These are phyloP conservation scores for Ophion costatus DNA, from an alignment of 2,888 invertebrate species.

Conservation along the genomic window DNA sequence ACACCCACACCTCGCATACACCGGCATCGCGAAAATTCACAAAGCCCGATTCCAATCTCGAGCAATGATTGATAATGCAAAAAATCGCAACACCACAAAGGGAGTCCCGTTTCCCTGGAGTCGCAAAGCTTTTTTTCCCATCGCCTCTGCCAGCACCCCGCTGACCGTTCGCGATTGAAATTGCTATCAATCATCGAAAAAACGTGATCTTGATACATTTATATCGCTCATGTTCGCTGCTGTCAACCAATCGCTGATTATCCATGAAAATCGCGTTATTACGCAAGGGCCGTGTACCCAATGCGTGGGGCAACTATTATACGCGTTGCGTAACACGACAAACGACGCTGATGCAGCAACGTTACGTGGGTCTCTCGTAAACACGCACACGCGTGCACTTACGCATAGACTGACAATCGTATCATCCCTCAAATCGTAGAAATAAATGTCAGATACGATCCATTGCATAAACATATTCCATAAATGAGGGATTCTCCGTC, in stretches of 20 bases:
- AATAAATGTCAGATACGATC: constrained; percentile 35
- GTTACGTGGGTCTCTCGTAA: constrained; percentile 10
- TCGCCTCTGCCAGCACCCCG: too few species aligned
- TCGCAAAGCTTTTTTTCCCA: too few species aligned
- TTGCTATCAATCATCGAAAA: background rate
- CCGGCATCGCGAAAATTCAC: too few species aligned
- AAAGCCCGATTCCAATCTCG: too few species aligned
- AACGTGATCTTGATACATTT: background rate
- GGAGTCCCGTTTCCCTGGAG: too few species aligned
- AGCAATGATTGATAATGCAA: too few species aligned
- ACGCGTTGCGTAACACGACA: constrained; percentile 11
- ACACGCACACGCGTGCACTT: background rate
- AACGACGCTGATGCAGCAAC: constrained; percentile 22
- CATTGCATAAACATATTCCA: constrained; percentile 50
- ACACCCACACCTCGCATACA: too few species aligned
- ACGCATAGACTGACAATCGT: constrained; percentile 1
- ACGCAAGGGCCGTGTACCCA: background rate
- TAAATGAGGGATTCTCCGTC: too few species aligned
- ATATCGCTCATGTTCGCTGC: background rate
- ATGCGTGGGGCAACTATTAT: background rate
- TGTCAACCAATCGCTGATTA: background rate
- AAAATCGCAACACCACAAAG: too few species aligned
- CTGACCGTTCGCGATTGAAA: background rate
- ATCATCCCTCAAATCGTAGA: constrained; percentile 25
- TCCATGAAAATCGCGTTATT: background rate